Evolutionary conservation across 2,888 invertebrate genomes (phyloP).

Genomic region (Lasioglossum villosulum): DNA sequence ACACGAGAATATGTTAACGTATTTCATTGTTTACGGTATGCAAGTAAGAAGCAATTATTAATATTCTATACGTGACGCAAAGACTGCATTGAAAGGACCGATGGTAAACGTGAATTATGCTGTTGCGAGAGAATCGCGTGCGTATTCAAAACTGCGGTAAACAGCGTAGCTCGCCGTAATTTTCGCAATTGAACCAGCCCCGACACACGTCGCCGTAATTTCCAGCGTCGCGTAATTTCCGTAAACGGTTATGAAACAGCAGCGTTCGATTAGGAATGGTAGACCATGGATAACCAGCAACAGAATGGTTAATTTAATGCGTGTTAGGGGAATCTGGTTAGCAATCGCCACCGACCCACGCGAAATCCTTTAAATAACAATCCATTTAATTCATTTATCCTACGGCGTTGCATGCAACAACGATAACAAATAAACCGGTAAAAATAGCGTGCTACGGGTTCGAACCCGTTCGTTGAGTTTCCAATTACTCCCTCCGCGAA

Average conservation of each 20-base stretch:
- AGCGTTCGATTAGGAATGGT: slow-evolving; percentile 29
- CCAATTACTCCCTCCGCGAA: neutral
- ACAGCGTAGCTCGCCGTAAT: neutral
- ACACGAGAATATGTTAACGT: too few relatives aligned
- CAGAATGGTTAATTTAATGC: slow-evolving; percentile 34
- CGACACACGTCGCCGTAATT: slow-evolving; percentile 35
- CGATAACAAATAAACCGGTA: neutral
- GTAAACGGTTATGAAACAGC: slow-evolving; percentile 32
- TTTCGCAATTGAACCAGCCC: slow-evolving; percentile 22
- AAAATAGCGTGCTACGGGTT: neutral
- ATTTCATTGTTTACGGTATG: too few relatives aligned
- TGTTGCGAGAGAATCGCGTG: neutral
- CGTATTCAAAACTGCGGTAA: neutral
- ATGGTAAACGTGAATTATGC: neutral
- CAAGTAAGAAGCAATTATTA: neutral
- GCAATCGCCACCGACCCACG: neutral
- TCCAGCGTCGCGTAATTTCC: slow-evolving; percentile 21
- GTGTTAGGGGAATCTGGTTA: slow-evolving; percentile 6
- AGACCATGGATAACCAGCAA: slow-evolving; percentile 25
- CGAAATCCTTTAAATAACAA: neutral
- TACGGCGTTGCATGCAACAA: neutral
- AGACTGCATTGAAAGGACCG: neutral
- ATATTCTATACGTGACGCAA: neutral
- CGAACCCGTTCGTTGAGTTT: too few relatives aligned
- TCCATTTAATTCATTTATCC: neutral